These are phyloP conservation scores for Anastrepha obliqua DNA, from an alignment of 1,140 invertebrate genomes.

Conservation along the genomic window DNA sequence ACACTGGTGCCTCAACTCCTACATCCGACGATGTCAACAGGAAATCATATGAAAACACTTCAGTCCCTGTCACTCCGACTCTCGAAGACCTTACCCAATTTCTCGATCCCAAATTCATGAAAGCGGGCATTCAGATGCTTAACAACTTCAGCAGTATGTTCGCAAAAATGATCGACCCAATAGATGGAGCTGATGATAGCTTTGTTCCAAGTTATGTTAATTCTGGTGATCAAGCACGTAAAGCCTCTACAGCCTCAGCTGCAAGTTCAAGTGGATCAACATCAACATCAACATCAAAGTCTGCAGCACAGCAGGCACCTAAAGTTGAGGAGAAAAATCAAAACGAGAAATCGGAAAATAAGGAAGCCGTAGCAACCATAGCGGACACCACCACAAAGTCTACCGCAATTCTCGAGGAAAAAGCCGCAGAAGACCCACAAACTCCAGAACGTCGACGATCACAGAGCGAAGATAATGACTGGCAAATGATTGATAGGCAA, in stretches of 20 bases:
- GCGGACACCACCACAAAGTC: conserved; percentile 47
- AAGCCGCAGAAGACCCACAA: not conserved
- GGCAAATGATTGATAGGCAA: conserved; percentile 64
- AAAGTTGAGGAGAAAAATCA: not conserved
- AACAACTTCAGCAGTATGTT: conserved; percentile 73
- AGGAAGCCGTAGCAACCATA: not conserved
- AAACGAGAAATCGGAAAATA: not conserved
- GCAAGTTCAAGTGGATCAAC: not conserved
- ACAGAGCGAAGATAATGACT: conserved; percentile 66
- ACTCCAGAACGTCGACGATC: conserved; percentile 50
- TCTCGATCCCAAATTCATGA: conserved; percentile 68
- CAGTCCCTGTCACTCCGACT: conserved; percentile 42
- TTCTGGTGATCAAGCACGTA: not conserved
- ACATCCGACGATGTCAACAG: conserved; percentile 33
- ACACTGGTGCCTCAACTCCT: not conserved
- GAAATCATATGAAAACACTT: conserved; percentile 61
- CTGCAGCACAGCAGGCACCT: not conserved
- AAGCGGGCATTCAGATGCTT: conserved; percentile 68
- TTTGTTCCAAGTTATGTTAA: conserved; percentile 19
- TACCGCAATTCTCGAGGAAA: not conserved
- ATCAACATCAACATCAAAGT: not conserved
- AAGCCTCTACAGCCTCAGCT: conserved; percentile 19
- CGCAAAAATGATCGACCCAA: conserved; percentile 70
- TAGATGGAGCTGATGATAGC: conserved; percentile 57
- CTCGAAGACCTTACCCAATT: conserved; percentile 66